Base-by-base conservation (phyloP, 2,797 vertebrate species). In the Rachycentron canadum region DNA sequence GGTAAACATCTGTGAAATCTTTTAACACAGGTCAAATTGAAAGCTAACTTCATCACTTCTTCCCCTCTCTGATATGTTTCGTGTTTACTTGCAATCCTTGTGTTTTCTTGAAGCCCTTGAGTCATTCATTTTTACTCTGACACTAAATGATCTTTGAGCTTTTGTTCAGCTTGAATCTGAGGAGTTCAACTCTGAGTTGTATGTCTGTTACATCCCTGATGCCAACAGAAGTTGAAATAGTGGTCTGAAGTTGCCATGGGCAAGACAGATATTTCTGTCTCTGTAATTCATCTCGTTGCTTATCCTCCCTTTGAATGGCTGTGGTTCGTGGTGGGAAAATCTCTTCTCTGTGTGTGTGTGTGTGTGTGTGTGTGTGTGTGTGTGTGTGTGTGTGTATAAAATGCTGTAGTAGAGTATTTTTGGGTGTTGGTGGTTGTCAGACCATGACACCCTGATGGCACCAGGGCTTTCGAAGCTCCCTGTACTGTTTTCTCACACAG, bases 321-420 rank as follows among this genome's bases (percentile, higher is more conserved):
- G 90, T 91, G 91, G 93, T 83, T 88, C 93, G 92, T 90, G 93
- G 90, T 92, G 91, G 90, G 83, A 90, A 91, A 91, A 84, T 89
- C 85, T 91, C 79, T 79, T 79, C 45, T 58, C 68, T 76, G 71
- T 73, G 52, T 59, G 74, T 41, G 67, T 70, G 32, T 62, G 45
- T 67, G 61, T 65, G 56, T 76, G 72, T 56, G 52, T 47, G 75
- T 57, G 65, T 60, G 36, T 57, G 63, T 55, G 58, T 65, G 76
- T 64, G 58, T 65, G 36, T 59, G 61, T 59, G 70, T 59, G 73
- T 59, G 73, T 62, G 75, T 57, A 61, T 82, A 57, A 78, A 76
- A 74, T 13, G 76, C 78, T 75, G 67, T 76, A 83, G 80, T 76
- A 49, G 59, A 78, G 86, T 91, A 90, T 94, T 92, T 93, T 86